Evolutionary conservation across 2,797 vertebrate species (phyloP).

Genomic region (Morelia viridis): DNA sequence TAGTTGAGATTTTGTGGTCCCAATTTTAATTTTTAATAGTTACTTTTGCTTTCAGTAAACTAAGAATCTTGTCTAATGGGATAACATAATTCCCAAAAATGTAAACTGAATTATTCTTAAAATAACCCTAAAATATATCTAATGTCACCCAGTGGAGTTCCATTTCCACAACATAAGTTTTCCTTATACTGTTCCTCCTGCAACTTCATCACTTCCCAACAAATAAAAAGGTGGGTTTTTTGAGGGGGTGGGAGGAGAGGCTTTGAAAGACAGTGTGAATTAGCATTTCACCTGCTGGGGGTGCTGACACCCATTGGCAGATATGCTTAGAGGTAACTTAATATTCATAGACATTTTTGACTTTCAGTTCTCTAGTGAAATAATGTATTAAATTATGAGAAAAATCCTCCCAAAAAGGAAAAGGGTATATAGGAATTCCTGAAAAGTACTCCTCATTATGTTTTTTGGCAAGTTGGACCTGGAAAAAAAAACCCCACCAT

Average conservation of each 20-base stretch:
- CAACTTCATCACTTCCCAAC: neutral
- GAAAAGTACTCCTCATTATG: slow-evolving; percentile 30
- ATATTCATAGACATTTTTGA: slow-evolving; percentile 57
- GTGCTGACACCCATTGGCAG: neutral
- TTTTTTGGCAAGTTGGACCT: slow-evolving; percentile 46
- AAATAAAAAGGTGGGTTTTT: neutral
- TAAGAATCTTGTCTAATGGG: slow-evolving; percentile 31
- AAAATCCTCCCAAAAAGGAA: slow-evolving; percentile 53
- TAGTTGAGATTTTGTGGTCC: slow-evolving; percentile 3
- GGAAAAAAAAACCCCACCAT: slow-evolving; percentile 21
- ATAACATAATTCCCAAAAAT: slow-evolving; percentile 32
- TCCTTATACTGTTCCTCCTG: neutral
- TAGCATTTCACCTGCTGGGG: neutral
- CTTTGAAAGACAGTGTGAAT: neutral
- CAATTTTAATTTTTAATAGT: slow-evolving; percentile 36
- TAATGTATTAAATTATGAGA: slow-evolving; percentile 56
- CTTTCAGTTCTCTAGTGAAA: slow-evolving; percentile 51
- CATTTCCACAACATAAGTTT: neutral
- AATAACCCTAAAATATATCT: slow-evolving; percentile 2
- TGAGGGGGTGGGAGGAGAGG: neutral
- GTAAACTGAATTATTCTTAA: slow-evolving; percentile 40
- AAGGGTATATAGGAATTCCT: slow-evolving; percentile 50
- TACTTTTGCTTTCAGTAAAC: slow-evolving; percentile 45
- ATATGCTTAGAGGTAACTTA: neutral
- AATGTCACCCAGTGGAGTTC: neutral